Evolutionary conservation across 2,113 vertebrate genomes (phyloP).

Genomic region (Monarcha castaneiventris): DNA sequence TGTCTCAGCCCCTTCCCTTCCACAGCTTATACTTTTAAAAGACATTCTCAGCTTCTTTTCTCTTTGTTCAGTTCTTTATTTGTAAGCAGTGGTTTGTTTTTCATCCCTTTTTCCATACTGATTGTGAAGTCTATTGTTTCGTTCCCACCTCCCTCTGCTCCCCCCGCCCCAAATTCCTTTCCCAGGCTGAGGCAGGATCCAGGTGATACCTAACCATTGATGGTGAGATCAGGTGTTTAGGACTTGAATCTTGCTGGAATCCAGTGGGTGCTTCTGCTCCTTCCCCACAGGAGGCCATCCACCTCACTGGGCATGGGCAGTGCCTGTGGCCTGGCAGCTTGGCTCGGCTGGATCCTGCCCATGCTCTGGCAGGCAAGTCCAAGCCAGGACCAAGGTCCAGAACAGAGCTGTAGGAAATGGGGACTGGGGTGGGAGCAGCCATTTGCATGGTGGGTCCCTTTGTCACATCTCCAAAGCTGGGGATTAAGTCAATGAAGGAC

Average conservation of each 20-base stretch:
- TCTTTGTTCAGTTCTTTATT: neutral
- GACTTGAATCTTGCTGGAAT: neutral
- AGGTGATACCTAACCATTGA: neutral
- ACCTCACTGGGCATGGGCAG: fast-evolving
- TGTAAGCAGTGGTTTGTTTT: neutral
- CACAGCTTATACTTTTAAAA: neutral
- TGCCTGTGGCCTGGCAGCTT: neutral
- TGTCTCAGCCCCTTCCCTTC: neutral
- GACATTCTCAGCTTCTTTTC: neutral
- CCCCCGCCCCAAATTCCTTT: neutral
- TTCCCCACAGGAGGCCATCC: neutral
- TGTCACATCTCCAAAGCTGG: neutral
- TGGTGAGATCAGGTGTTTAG: neutral
- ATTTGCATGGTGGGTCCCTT: neutral
- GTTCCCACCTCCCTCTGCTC: neutral
- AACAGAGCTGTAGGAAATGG: neutral
- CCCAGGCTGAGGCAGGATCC: neutral
- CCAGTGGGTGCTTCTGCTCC: neutral
- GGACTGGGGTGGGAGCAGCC: neutral
- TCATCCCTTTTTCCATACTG: neutral
- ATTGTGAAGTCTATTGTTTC: neutral
- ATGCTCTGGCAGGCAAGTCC: fast-evolving
- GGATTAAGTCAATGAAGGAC: neutral
- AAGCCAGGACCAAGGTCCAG: neutral
- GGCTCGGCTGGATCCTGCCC: fast-evolving